Evolutionary conservation across 2,888 invertebrate genomes (phyloP), one percentile per base, ranked within the genome.

Genomic region (Itoplectis maculator): DNA sequence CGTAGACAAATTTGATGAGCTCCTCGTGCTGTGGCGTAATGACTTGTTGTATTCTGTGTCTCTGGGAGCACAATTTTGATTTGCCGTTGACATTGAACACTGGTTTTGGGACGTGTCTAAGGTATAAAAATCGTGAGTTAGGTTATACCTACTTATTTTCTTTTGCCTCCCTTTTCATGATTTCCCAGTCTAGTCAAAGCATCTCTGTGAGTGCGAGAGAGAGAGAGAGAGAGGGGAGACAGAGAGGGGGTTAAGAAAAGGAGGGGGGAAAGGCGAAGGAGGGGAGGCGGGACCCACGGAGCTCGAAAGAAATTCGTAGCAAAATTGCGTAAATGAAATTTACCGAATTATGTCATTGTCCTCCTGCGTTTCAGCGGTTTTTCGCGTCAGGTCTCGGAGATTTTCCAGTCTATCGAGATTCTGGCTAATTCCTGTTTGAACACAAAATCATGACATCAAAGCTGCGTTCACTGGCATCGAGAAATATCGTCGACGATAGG

Each of bases 1-100:
- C 97, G 93, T 96, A 96, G 89, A 98, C 96, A 93, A 95, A 98
- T 94, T 96, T 96, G 90, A 97, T 96, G 86, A 97, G 95, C 94
- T 97, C 97, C 91, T 97, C 97, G 91, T 98, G 97, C 89, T 97
- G 96, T 76, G 97, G 97, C 80, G 95, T 95, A 84, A 96, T 94
- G 68, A 93, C 93, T 91, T 95, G 95, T 86, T 95, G 93, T 93
- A 95, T 93, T 93, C 94, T 91, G 88, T 94, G 95, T 93, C 92
- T 94, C 93, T 92, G 95, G 90, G 95, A 94, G 94, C 93, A 94
- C 94, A 92, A 94, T 93, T 94, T 95, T 90, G 95, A 95, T 92
- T 95, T 95, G 84, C 95, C 95, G 93, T 95, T 95, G 92, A 95
- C 95, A 93, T 97, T 96, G 93, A 97, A 97, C 88, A 96, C 96